Evolutionary conservation across 2,113 vertebrate genomes (phyloP), one percentile per base, ranked within the genome.

Genomic region (Epinephelus lanceolatus): DNA sequence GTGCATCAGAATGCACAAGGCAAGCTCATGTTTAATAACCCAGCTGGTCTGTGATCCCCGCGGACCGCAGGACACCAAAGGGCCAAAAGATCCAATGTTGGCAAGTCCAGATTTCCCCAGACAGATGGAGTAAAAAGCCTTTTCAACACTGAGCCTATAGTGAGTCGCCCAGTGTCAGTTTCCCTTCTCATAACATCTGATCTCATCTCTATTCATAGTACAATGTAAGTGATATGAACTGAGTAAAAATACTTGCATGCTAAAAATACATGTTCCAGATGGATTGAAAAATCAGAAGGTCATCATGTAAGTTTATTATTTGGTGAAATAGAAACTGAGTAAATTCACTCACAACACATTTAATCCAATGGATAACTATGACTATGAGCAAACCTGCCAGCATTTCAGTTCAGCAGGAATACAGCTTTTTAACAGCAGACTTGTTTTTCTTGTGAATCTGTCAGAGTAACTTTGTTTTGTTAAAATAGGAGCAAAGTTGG

Each of bases 231-330:
- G 59, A 78, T 65, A 67, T 74, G 52, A 71, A 47, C 69, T 15
- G 42, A 25, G 52, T 53, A 77, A 57, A 37, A 53, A 84, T 49
- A 76, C 30, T 30, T 30, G 30, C 30, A 5, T 30, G 30, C 30
- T 21, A 74, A 51, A 59, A 65, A 66, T 75, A 33, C 59, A 51
- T 71, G 69, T 66, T 57, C 68, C 47, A 74, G 17, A 25, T 14
- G 17, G 15, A 18, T 0, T 14, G 57, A 30, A 60, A 60, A 69
- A 18, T 17, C 12, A 2, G 27, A 76, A 40, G 42, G 37, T 68
- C 37, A 65, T 49, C 21, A 57, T 23, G 40, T 15, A 56, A 55
- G 37, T 45, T 45, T 12, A 45, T 45, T 12, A 45, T 45, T 3
- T 45, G 0, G 8, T 45, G 9, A 45, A 45, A 45, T 11, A 45